These are phyloP conservation scores for Ferrisia virgata DNA, from an alignment of 2,888 invertebrate genomes.

Conservation along the genomic window DNA sequence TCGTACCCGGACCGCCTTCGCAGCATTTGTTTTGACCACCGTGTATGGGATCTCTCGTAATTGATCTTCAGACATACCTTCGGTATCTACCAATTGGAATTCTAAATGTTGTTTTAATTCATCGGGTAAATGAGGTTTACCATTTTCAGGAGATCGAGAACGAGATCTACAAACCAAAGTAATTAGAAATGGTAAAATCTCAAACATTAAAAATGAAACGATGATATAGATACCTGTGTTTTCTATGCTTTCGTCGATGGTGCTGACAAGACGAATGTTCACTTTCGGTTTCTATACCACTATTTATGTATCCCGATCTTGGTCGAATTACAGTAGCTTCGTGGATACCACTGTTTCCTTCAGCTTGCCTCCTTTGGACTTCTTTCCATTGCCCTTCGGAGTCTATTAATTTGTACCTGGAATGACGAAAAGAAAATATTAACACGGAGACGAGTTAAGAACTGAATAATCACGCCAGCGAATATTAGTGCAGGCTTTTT, in stretches of 20 bases:
- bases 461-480: too few relatives aligned
- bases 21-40: conserved; percentile 68
- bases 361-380: conserved; percentile 72
- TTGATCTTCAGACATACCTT: conserved; percentile 84
- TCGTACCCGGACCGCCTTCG: conserved; percentile 50
- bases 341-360: conserved; percentile 60
- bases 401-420: conserved; percentile 70
- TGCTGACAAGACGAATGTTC: conserved; percentile 53
- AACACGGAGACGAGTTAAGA: too few relatives aligned
- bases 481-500: too few relatives aligned
- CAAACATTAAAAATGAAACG: not conserved
- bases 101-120: conserved; percentile 83
- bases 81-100: conserved; percentile 81
- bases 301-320: conserved; percentile 54
- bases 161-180: conserved; percentile 54
- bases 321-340: conserved; percentile 65
- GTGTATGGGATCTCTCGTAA: conserved; percentile 85
- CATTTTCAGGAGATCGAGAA: conserved; percentile 67
- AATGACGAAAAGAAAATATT: not conserved
- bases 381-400: conserved; percentile 87
- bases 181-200: not conserved
- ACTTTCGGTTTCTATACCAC: conserved; percentile 56
- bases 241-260: conserved; percentile 53
- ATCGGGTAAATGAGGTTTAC: conserved; percentile 69
- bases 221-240: conserved; percentile 51